Evolutionary conservation across 2,888 invertebrate species (phyloP), one percentile per base, ranked within the genome.

Genomic region (Psococerastis gibbosa): DNA sequence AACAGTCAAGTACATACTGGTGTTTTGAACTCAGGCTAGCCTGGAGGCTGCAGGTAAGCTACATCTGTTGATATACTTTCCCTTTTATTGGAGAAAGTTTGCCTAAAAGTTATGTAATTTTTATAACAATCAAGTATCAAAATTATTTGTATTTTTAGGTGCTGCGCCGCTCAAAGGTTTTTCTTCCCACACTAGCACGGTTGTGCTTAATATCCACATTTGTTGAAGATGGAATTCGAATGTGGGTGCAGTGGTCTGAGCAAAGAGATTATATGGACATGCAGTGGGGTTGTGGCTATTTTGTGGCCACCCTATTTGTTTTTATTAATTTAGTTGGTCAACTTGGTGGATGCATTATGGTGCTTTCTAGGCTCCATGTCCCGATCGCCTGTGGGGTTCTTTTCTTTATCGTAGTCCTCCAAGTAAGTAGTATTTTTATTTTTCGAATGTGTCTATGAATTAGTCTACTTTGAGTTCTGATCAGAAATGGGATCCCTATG

Each of bases 171-270:
- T 80, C 88, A 53, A 94, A 94, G 63, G 71, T 83, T 64, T 71
- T 97, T 50, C 68, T 99, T 53, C 98, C 98, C 20, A 94, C 94
- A 52, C 73, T 94, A 53, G 97, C 97, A 11, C 75, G 98, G 50
- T 67, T 98, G 48, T 99, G 95, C 63, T 75, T 99, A 47, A 92
- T 98, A 59, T 91, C 94, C 54, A 99, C 98, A 54, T 99, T 99
- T 68, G 70, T 98, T 49, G 98, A 98, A 66, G 98, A 99, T 70
- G 98, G 98, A 2, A 71, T 98, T 47, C 77, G 98, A 48, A 99
- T 99, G 98, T 98, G 92, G 82, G 83, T 89, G 57, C 98, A 99
- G 63, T 97, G 95, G 95, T 75, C 75, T 44, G 94, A 97, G 58
- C 95, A 95, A 62, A 71, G 91, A 34, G 92, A 94, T 60, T 97